Evolutionary conservation across 2,113 vertebrate genomes (phyloP), one percentile per base, ranked within the genome.

Genomic region (Todiramphus saurophagus): DNA sequence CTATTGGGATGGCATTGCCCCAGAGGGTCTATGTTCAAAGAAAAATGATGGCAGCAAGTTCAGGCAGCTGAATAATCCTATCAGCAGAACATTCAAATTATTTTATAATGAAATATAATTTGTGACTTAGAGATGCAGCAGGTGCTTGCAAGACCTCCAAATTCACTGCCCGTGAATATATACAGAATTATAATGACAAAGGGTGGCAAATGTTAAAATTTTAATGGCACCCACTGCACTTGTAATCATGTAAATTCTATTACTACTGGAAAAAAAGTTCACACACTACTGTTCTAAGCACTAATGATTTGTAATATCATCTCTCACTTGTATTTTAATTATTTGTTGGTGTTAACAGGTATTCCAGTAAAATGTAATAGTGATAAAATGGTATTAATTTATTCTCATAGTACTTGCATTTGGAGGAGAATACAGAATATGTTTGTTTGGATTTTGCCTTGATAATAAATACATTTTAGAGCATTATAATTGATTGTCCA

Each of bases 381-480:
- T 62, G 77, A 94, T 84, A 80, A 96, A 92, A 43, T n/a, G 80
- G 63, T 35, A 97, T 93, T 89, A 91, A 69, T 78, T 93, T 53
- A 86, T 82, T 86, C 46, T 76, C n/a, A 41, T 44, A 88, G 46
- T 86, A 58, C 94, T 96, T 96, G 23, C 53, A 23, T 5, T 30
- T n/a, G 48, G 23, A 90, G 13, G 25, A 83, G 11, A n/a, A 48
- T 31, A 58, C 44, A 62, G 82, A 94, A 53, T 68, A 35, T 87
- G 94, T 96, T 96, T 95, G 53, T 90, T 96, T 18, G 14, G 39
- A 72, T 63, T 93, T 94, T 43, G 28, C 48, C 43, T 87, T 85
- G 53, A 83, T 96, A 95, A 87, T 80, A 90, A 95, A 90, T 88
- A 87, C 11, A n/a, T 56, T 53, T 95, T 73, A 90, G 87, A 91